phyloP scores from a whole-genome alignment of 2,113 vertebrate species.

The Sorex araneus region DNA sequence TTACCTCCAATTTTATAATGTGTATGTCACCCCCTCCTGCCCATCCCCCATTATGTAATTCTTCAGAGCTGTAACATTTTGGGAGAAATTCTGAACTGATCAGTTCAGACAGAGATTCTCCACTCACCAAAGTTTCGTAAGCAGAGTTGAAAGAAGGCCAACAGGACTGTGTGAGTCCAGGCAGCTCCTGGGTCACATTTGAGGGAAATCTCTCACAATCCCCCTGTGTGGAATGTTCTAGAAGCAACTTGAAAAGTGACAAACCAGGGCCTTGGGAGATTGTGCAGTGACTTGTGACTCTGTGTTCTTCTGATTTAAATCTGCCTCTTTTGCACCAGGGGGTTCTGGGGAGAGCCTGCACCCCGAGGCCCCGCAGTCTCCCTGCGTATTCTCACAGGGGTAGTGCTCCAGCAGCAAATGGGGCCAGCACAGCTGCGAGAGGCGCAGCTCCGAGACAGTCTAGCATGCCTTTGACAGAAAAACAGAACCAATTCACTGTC shows the following conservation, averaged over 20 bases:
- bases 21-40: too few relatives aligned
- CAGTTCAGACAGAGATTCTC: not conserved
- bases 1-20: slow-evolving; percentile 43
- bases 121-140: slow-evolving; percentile 27
- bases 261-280: slow-evolving; percentile 35
- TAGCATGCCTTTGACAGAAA: too few relatives aligned
- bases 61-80: slow-evolving; percentile 32
- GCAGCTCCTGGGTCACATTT: not conserved
- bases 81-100: slow-evolving; percentile 2
- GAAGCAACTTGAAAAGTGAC: slow-evolving; percentile 16
- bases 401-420: slow-evolving; percentile 40
- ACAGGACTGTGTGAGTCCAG: too few relatives aligned
- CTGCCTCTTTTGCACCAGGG: slow-evolving; percentile 54
- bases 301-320: slow-evolving; percentile 45
- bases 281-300: slow-evolving; percentile 65
- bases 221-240: slow-evolving; percentile 41
- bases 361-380: slow-evolving; percentile 17
- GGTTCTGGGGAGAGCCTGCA: slow-evolving; percentile 38
- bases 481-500: too few relatives aligned
- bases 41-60: not conserved
- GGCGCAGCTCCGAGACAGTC: slow-evolving; percentile 27
- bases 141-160: slow-evolving; percentile 22
- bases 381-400: slow-evolving; percentile 30
- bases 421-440: slow-evolving; percentile 1
- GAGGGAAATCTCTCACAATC: slow-evolving; percentile 48